Base-by-base conservation (phyloP, 2,113 vertebrate species). In the Labrus mixtus region DNA sequence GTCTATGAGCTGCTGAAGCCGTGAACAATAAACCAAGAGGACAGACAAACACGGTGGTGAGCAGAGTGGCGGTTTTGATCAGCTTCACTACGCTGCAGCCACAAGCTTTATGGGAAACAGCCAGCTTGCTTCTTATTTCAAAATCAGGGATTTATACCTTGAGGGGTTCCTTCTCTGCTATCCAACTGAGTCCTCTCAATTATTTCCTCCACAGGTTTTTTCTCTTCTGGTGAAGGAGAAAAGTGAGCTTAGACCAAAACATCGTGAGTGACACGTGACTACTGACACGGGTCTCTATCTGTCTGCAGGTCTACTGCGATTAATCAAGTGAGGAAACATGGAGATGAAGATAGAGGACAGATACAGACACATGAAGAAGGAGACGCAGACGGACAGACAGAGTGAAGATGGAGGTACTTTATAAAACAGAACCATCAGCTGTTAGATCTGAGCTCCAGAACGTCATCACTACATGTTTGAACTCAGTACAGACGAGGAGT, bases 151-250 rank as follows among this genome's bases (percentile, higher is more conserved):
- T 17, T 19, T 6, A 19, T 94, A 95, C 94, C 92, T 94, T 78
- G 36, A n/a, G 89, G 83, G 43, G 58, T 12, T 46, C 70, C 92
- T 86, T 95, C 93, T 90, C 91, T 95, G 68, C 67, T 93, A 69
- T 90, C 81, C 11, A 95, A 87, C 2, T 93, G 89, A 61, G 64
- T 92, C 91, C 93, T 91, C 87, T 94, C 93, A 37, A 96, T 68
- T 41, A 94, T 92, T 79, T 97, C 95, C 51, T 94, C 94, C 23
- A 90, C 62, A 3, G 84, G 72, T 29, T 73, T 78, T 78, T 88
- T 95, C 89, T 81, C 90, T 65, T 83, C 96, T 97, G 90, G 19
- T 84, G 78, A 43, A 62, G 39, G 36, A 89, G 25, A 84, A 86
- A 56, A 43, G 29, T 10, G 8, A 50, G 65, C 69, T 80, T 57